Base-by-base conservation (phyloP, 1,140 invertebrate species). In the Orussus abietinus region DNA sequence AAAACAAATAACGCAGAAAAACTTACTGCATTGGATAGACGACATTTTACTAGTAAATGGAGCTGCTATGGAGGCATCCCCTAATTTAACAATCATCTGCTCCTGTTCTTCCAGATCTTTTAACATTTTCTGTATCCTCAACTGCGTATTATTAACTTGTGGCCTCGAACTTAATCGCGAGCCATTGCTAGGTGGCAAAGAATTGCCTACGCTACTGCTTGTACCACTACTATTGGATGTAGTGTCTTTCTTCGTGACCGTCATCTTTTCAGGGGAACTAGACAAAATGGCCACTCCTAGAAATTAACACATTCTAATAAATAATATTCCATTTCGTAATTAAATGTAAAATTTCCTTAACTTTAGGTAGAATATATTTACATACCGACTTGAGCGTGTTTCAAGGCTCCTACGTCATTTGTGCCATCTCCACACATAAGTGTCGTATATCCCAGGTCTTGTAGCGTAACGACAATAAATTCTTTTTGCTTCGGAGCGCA, bases 381-480 rank as follows among this genome's bases (percentile, higher is more conserved):
- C 66, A 58, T 34, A 83, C 92, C 93, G 65, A 96, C 92, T 75
- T 96, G 84, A 22, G 97, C 93, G 75, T 99, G 96, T 79, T 99
- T 99, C 6, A 99, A 76, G 14, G 97, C 97, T n/a, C 97, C 97
- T 15, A 99, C 97, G 77, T 99, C 97, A 75, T 99, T 99, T 2
- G 97, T 99, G 45, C 97, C 97, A 78, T 99, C 97, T n/a, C 97
- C 97, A 69, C 96, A 99, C 97, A 99, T 99, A 0, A 99, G 70
- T 1, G 95, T 97, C 3, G 80, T 80, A 62, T 83, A 96, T 13
- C 96, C 96, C 1, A 93, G 64, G 18, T 81, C 76, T 69, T 97
- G 97, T 18, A 98, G 70, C 6, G 84, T 82, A 2, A 91, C 87
- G 25, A 99, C 88, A 2, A 98, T 88, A 66, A 85, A 88, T 75